Percentiles rank a stretch among this genome's conserved stretches.
Conservation (phyloP, 2,797 vertebrate species). For the Eremophila alpestris region DNA sequence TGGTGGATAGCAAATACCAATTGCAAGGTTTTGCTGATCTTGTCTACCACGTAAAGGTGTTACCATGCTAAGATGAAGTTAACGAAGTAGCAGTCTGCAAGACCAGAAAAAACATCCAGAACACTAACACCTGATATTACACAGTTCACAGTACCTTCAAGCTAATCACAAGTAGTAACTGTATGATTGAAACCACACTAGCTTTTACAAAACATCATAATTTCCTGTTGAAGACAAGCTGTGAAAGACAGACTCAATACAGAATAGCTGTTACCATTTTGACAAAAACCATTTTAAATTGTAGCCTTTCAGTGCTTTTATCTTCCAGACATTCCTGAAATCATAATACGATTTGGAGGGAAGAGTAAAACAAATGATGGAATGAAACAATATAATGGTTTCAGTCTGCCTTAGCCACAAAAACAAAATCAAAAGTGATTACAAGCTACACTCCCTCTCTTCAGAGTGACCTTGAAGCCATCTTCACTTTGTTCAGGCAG, state of each 20-base stretch:
- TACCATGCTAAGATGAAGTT: neutral
- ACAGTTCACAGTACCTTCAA: neutral
- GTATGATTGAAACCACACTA: neutral
- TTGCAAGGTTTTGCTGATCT: neutral
- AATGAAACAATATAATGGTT: neutral
- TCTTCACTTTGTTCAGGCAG: neutral
- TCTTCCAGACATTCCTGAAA: neutral
- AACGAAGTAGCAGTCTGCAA: neutral
- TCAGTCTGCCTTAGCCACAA: neutral
- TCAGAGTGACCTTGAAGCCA: neutral
- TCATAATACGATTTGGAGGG: neutral
- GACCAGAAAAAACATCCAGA: neutral
- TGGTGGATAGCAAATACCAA: neutral
- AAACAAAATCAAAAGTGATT: neutral
- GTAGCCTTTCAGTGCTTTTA: neutral
- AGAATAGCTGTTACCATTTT: neutral
- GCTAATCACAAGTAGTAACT: neutral
- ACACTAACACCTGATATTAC: neutral
- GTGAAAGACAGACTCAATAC: neutral
- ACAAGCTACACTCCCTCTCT: neutral
- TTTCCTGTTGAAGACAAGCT: neutral
- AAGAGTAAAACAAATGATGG: neutral
- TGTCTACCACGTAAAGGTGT: neutral
- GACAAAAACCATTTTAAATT: neutral
- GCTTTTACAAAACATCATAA: neutral